Conservation (phyloP, 2,888 invertebrate genomes). For the Harpagoxenus sublaevis region DNA sequence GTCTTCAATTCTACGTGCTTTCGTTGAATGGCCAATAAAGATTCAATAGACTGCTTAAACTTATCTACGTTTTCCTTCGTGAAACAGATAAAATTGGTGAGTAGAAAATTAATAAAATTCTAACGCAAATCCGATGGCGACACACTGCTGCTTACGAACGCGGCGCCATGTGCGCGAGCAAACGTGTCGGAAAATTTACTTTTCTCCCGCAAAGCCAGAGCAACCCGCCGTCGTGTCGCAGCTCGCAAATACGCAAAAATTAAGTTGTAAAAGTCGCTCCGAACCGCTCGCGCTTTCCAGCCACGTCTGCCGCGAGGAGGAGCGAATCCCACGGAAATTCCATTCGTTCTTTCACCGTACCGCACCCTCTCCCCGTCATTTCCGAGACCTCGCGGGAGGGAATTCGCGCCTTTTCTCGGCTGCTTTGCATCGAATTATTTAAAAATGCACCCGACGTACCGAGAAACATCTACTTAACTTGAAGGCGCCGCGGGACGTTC, state of each 20-base stretch:
- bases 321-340: constrained; percentile 53
- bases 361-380: background rate
- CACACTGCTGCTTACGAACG: constrained; percentile 40
- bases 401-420: constrained; percentile 55
- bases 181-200: constrained; percentile 57
- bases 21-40: background rate
- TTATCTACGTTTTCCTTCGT: background rate
- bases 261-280: constrained; percentile 57
- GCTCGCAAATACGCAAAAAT: constrained; percentile 57
- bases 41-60: background rate
- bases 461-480: constrained; percentile 70
- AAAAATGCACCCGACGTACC: constrained; percentile 72
- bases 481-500: constrained; percentile 31
- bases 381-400: background rate
- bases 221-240: constrained; percentile 28
- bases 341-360: constrained; percentile 28
- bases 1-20: background rate
- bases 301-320: constrained; percentile 55
- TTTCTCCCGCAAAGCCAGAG: constrained; percentile 49
- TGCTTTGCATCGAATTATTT: constrained; percentile 78
- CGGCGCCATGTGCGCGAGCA: constrained; percentile 39
- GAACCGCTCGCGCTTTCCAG: constrained; percentile 54
- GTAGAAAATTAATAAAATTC: constrained; percentile 44
- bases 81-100: background rate
- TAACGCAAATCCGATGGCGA: constrained; percentile 15